Evolutionary conservation across 2,113 vertebrate genomes (phyloP), one percentile per base, ranked within the genome.

Genomic region (Centrocercus urophasianus): DNA sequence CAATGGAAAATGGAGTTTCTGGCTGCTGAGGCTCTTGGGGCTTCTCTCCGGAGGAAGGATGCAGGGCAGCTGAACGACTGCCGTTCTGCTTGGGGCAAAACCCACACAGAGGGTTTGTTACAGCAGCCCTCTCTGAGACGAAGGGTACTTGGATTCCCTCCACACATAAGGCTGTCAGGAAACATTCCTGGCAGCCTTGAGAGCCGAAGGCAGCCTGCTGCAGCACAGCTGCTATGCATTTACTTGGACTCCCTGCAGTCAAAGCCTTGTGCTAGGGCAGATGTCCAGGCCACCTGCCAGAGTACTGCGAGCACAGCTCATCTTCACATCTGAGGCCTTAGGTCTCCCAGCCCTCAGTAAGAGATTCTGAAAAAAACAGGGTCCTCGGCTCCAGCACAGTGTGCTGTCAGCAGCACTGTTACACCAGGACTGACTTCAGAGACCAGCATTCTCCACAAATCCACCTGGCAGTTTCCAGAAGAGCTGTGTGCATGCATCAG

Each of bases 181-280:
- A 28, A 6, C 0, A 2, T 13, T 48, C 38, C 10, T 54, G 67
- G 75, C 67, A 73, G 48, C 32, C 36, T 3, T 3, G 10, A 48
- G 8, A 43, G 28, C 27, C 30, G 52, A 65, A 70, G 75, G 28
- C 20, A 36, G 8, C 7, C 0, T 0, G 25, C 38, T 59, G 25
- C 32, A 11, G 69, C 24, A 5, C 40, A 85, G 63, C 63, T 52
- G 57, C 38, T 20, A 11, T 1, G 2, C 71, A 38, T 6, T 42
- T 43, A 67, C 75, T 18, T 67, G 61, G 25, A 32, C 32, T 13
- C 63, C 20, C 78, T 30, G n/a, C 34, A 45, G 8, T 6, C 65
- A 27, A 38, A 38, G 13, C 28, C n/a, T 34, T 20, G 81, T 45
- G 34, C 21, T 43, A n/a, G 14, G 20, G 17, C 20, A 42, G 57